phyloP scores from a whole-genome alignment of 2,797 vertebrate genomes.

The Netta rufina region DNA sequence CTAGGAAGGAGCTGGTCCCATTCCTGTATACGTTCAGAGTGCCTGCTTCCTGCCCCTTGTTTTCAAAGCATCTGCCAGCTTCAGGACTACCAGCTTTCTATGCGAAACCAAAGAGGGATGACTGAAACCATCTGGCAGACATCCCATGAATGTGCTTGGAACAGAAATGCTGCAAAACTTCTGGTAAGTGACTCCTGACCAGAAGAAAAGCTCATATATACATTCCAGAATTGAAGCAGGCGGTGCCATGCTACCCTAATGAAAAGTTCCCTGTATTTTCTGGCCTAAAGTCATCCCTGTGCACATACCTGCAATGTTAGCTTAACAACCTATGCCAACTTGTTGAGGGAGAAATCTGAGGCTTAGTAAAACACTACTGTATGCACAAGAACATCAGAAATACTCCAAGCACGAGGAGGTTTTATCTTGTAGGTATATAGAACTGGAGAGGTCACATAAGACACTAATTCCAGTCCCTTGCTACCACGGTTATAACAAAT shows the following conservation, averaged over 20 bases:
- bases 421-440: neutral
- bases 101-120: neutral
- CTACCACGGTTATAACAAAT: neutral
- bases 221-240: neutral
- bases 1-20: neutral
- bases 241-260: neutral
- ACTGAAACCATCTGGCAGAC: constrained; percentile 2
- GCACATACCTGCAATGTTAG: neutral
- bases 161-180: constrained; percentile 24
- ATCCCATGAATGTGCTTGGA: constrained; percentile 1
- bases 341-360: neutral
- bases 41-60: neutral
- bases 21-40: neutral
- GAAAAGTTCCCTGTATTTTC: constrained; percentile 8
- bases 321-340: neutral
- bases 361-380: neutral
- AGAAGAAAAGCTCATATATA: constrained; percentile 26
- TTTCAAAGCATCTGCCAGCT: neutral
- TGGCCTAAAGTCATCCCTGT: neutral
- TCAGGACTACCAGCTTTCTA: constrained; percentile 2
- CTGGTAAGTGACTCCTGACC: neutral
- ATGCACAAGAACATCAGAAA: neutral
- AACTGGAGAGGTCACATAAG: neutral
- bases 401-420: neutral
- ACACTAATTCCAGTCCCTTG: neutral